Conservation (phyloP, 1,140 invertebrate genomes). For the Megalonaias nervosa region DNA sequence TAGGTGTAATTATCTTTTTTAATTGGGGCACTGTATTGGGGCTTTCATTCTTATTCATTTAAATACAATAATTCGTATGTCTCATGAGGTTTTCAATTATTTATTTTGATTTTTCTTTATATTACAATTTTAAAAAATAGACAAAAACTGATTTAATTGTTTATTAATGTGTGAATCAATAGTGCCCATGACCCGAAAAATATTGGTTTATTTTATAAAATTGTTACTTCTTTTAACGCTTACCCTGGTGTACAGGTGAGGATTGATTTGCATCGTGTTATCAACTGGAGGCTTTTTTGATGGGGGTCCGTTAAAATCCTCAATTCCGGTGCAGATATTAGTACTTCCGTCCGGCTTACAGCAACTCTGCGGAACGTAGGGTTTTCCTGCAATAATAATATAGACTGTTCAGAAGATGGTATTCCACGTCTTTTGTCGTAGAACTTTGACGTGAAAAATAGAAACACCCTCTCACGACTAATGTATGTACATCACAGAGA, state of each 20-base stretch:
- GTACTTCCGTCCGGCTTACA: constrained; percentile 43
- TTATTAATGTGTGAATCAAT: neutral
- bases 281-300: constrained; percentile 38
- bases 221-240: neutral
- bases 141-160: too few relatives aligned
- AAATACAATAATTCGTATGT: neutral
- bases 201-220: neutral
- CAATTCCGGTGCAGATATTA: constrained; percentile 45
- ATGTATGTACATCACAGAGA: neutral
- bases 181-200: neutral
- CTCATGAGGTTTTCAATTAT: neutral
- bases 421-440: neutral
- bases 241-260: constrained; percentile 52
- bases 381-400: constrained; percentile 35
- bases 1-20: too few relatives aligned
- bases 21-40: too few relatives aligned
- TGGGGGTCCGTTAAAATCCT: constrained; percentile 41
- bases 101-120: neutral
- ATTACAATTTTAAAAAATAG: neutral
- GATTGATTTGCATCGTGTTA: constrained; percentile 29
- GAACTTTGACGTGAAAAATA: neutral
- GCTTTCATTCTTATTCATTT: neutral
- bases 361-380: constrained; percentile 54
- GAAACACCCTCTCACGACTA: neutral
- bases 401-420: neutral